Evolutionary conservation across 1,140 invertebrate species (phyloP), one percentile per base, ranked within the genome.

Genomic region (Drosophila aff.): DNA sequence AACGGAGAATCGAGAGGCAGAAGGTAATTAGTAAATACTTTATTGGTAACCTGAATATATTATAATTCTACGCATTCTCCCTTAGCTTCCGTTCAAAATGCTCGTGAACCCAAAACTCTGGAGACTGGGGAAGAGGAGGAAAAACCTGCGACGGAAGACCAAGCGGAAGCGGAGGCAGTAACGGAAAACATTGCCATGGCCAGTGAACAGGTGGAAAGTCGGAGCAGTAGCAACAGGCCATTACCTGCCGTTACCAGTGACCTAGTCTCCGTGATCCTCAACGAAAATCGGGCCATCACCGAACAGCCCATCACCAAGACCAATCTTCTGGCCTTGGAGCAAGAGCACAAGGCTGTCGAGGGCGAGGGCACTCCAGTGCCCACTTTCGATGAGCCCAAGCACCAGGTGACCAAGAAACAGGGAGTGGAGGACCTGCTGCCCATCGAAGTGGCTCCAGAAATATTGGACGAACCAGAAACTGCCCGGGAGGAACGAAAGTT

Each of bases 351-450:
- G 47, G 10, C 28, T 4, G n/a, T 81, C 1, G 61, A 61, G 6
- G 31, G 16, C 3, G 53, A 40, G 6, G 40, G 9, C 7, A 75
- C 74, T 15, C 65, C 73, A 2, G 40, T 44, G 18, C 69, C 84
- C 23, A 52, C n/a, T 16, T 81, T 49, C 15, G 84, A 90, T 43
- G 62, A 62, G 11, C 33, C 74, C 26, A 89, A 90, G 41, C 84
- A 87, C 46, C 84, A 87, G 23, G 84, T 87, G 41, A 87, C 84
- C 36, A 87, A 87, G 26, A 87, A 87, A 26, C 84, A 87, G 26
- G 84, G 84, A 6, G 84, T 87, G 5, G 85, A 84, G 18, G 69
- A 84, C 23, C 47, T 78, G 2, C 47, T 79, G 9, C 77, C 85
- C 11, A 50, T 82, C 28, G 76, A 74, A 33, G 16, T 57, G 15